A percentile compares a stretch with the other conserved stretches of the same genome.
phyloP scores from a whole-genome alignment of 2,888 invertebrate species.

The Reticulitermes lucifugus region DNA sequence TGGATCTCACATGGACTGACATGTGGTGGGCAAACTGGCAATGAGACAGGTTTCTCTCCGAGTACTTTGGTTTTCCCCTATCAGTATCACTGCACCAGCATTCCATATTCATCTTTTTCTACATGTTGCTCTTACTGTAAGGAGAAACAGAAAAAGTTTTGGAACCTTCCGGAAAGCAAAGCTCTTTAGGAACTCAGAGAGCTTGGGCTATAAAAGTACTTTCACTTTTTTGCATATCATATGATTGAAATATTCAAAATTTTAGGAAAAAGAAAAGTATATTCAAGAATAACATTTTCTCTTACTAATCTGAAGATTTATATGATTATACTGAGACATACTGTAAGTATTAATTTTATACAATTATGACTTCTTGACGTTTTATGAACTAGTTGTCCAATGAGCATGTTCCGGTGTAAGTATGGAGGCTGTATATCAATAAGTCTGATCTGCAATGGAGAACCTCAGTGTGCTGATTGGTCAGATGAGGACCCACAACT shows the following conservation, averaged over 20 bases:
- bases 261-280: not conserved
- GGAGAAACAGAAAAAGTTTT: no score
- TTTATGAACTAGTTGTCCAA: conserved; percentile 40
- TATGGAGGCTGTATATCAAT: conserved; percentile 46
- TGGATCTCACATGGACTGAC: no score
- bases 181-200: no score
- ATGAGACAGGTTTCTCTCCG: no score
- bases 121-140: no score
- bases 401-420: conserved; percentile 43
- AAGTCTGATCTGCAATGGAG: conserved; percentile 37
- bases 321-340: not conserved
- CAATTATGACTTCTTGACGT: not conserved
- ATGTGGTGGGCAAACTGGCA: no score
- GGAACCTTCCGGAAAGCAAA: no score
- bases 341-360: not conserved
- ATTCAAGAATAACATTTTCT: not conserved
- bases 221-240: no score
- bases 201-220: no score
- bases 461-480: conserved; percentile 44
- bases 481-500: conserved; percentile 43
- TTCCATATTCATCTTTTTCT: no score
- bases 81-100: no score
- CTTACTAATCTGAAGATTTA: not conserved
- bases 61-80: no score
- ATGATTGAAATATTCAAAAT: not conserved